Base-by-base conservation (phyloP, 1,140 invertebrate genomes). In the Cepaea nemoralis region DNA sequence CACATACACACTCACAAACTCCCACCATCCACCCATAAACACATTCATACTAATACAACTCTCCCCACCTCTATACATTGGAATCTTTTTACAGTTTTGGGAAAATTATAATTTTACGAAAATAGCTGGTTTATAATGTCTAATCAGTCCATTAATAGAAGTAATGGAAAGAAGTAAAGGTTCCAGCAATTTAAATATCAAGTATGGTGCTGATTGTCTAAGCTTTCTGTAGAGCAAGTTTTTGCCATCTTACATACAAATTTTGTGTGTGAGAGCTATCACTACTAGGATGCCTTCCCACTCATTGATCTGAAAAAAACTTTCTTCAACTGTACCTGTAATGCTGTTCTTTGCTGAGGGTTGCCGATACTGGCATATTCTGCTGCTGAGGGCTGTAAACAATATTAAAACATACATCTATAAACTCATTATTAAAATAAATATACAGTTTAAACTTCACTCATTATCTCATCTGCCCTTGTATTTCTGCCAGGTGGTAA, bases 301-400 rank as follows among this genome's bases (percentile, higher is more conserved):
- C 50, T 55, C 14, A 55, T 16, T 16, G 14, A 16, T 16, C 14
- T 55, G n/a, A n/a, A 55, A 55, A 55, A 16, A 16, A 55, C n/a
- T 55, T n/a, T 55, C 50, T 55, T n/a, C n/a, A 55, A 55, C 3
- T 33, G 77, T 78, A 92, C 89, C 87, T 91, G 89, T 71, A 97
- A 93, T 80, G 96, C 96, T 80, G 94, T 93, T 86, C 96, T 92
- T 90, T 95, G 94, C 45, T 94, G 93, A 80, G 94, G 42, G 50
- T 78, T 66, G n/a, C 77, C 40, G 80, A 73, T 74, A 55, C 2
- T 81, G 40, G 78, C 78, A 80, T 80, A 80, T 39, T 80, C 78
- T 10, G 78, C 66, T 71, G 78, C 69, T 35, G 69, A 80, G 12
- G 59, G 48, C 77, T 78, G 63, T 31, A 5, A 33, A 74, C 12